Evolutionary conservation across 2,888 invertebrate species (phyloP), one percentile per base, ranked within the genome.

Genomic region (Thymelicus sylvestris): DNA sequence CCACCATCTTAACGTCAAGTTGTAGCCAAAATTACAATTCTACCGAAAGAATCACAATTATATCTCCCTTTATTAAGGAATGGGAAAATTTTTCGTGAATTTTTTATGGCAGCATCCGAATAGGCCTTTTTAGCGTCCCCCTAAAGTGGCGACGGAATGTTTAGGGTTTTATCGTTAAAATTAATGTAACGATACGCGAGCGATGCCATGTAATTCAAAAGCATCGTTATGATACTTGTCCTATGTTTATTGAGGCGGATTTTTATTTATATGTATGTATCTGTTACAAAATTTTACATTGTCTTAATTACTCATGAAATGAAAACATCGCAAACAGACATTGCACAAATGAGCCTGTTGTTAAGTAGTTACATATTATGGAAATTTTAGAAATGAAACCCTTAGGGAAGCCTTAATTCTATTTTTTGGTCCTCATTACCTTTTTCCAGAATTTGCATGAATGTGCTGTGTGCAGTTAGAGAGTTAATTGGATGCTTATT

Each of bases 101-200:
- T 85, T 91, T 90, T 83, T 83, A 83, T 81, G 76, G 83, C 80
- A 83, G 79, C 82, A 86, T 87, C 85, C 85, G 87, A 89, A 90
- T 87, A 82, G 85, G 84, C 81, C 77, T 77, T 81, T 84, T 80
- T 80, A 79, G 78, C 77, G 78, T 82, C 84, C 80, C 80, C 79
- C 78, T 80, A 80, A 83, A 84, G 84, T 86, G 87, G 75, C 83
- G 83, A 77, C 73, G 79, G 82, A 84, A 86, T 83, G 82, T 79
- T 81, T 77, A 75, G 75, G 82, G 87, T 84, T 87, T 87, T 85
- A 84, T 86, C 91, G 87, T 92, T 90, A 90, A 90, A 92, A 91
- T 90, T 92, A 92, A 92, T 92, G 91, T 87, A 78, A 88, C 83
- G 85, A 80, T 86, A 83, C 80, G 77, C 80, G 78, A 77, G 77